Evolutionary conservation across 1,140 invertebrate genomes (phyloP).

Genomic region (Melipona quadrifasciata): DNA sequence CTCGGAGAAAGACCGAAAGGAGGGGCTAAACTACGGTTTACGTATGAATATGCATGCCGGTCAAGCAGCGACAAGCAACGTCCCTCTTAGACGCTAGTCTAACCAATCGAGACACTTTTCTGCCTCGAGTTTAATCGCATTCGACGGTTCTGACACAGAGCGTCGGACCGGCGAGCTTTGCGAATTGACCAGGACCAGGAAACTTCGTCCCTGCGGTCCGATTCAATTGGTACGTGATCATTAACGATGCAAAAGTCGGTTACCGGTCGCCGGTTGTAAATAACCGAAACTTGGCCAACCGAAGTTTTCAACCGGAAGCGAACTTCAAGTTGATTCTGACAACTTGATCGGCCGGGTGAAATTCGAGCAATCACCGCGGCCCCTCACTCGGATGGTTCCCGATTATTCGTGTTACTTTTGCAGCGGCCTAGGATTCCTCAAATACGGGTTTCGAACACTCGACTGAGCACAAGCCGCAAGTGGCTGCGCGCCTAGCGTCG

Average conservation of each 20-base stretch:
- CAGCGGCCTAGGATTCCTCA: too few relatives aligned
- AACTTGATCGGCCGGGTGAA: not conserved
- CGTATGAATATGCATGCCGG: slow-evolving; percentile 35
- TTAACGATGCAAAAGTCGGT: not conserved
- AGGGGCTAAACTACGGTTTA: not conserved
- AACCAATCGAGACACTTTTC: slow-evolving; percentile 16
- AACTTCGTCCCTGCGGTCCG: not conserved
- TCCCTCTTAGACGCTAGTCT: not conserved
- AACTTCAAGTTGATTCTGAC: not conserved
- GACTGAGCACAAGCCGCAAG: too few relatives aligned
- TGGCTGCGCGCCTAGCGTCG: too few relatives aligned
- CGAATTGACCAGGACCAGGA: not conserved
- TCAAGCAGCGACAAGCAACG: not conserved
- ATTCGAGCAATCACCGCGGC: not conserved
- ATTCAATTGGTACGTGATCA: not conserved
- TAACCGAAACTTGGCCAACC: not conserved
- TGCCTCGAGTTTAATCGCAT: slow-evolving; percentile 8
- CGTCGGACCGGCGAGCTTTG: too few relatives aligned
- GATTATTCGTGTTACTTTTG: not conserved
- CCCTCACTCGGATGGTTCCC: not conserved
- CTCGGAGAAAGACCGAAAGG: not conserved
- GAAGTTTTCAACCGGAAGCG: not conserved
- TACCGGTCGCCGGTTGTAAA: not conserved
- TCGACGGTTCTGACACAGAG: not conserved
- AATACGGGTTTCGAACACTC: too few relatives aligned